A percentile compares a stretch with the other conserved stretches of the same genome.
Evolutionary conservation across 2,888 invertebrate species (phyloP).

Genomic region (Drosophila lutescens): DNA sequence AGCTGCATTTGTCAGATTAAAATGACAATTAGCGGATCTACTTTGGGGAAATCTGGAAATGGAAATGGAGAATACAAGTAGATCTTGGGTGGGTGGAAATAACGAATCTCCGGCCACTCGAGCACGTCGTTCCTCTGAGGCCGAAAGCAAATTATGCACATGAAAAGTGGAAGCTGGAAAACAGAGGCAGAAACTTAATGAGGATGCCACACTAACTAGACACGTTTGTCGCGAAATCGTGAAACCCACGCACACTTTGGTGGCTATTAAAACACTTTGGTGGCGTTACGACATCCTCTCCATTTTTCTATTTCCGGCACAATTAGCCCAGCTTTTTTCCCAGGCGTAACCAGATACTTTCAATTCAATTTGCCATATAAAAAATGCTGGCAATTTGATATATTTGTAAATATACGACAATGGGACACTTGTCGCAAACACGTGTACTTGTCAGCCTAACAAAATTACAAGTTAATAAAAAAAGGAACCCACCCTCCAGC

Average conservation of each 20-base stretch:
- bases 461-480: slow-evolving; percentile 54
- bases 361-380: slow-evolving; percentile 74
- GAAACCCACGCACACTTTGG: slow-evolving; percentile 49
- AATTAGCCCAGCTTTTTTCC: slow-evolving; percentile 67
- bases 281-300: slow-evolving; percentile 66
- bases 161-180: slow-evolving; percentile 16
- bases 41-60: slow-evolving; percentile 25
- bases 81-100: slow-evolving; percentile 65
- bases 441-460: slow-evolving; percentile 81
- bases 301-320: slow-evolving; percentile 76
- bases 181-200: slow-evolving; percentile 65
- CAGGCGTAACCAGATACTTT: slow-evolving; percentile 82
- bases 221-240: slow-evolving; percentile 59
- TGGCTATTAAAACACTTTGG: slow-evolving; percentile 79
- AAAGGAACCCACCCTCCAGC: slow-evolving; percentile 14
- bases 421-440: slow-evolving; percentile 77
- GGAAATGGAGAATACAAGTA: slow-evolving; percentile 4
- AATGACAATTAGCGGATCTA: slow-evolving; percentile 75
- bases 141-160: slow-evolving; percentile 70
- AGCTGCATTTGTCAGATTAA: slow-evolving; percentile 63
- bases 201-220: slow-evolving; percentile 79
- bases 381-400: slow-evolving; percentile 35
- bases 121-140: slow-evolving; percentile 61
- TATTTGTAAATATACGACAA: slow-evolving; percentile 54
- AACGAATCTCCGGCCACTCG: slow-evolving; percentile 57